Base-by-base conservation (phyloP, 2,888 invertebrate genomes). In the Encarsia formosa region DNA sequence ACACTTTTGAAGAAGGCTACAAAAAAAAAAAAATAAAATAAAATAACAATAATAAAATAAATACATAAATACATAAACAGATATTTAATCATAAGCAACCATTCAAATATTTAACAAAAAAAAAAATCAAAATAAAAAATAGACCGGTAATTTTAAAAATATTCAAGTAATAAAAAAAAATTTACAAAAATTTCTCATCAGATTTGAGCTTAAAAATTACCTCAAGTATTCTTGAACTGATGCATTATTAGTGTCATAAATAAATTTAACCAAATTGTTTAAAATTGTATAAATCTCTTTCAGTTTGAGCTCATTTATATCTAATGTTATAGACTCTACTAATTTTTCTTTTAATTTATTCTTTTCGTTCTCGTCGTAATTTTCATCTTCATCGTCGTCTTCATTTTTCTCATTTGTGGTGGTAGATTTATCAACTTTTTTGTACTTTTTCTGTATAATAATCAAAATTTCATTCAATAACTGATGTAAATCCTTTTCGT, bases 331-430 rank as follows among this genome's bases (percentile, higher is more conserved):
- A 61, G 82, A 81, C 3, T 82, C 81, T 24, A 85, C 75, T 37
- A 91, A 74, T 61, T 80, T 78, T 49, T 79, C 78, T 62, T 83
- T 87, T 40, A 91, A 76, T 73, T 86, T 85, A 63, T 82, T 80
- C 18, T 84, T 81, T 67, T 79, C 76, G 11, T 81, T 64, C 34
- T 78, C 49, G 31, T 50, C 47, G 4, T 48, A 74, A 41, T 81
- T 79, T 34, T 79, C 79, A 2, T 79, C 73, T 54, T 69, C 60
- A 13, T 56, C 57, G 20, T 61, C 71, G 11, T 75, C 71, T 54
- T 76, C 74, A 6, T 76, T 70, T 61, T 75, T 76, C 75, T n/a
- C 39, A 74, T 63, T 49, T 73, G 64, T 76, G 70, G 70, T 51
- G 65, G 74, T 62, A 4, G 46, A 11, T 1, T n/a, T 11, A 15